Evolutionary conservation across 64 coral and sea anemone genomes (phyloP).

Genomic region (Stichodactyla mertensii): DNA sequence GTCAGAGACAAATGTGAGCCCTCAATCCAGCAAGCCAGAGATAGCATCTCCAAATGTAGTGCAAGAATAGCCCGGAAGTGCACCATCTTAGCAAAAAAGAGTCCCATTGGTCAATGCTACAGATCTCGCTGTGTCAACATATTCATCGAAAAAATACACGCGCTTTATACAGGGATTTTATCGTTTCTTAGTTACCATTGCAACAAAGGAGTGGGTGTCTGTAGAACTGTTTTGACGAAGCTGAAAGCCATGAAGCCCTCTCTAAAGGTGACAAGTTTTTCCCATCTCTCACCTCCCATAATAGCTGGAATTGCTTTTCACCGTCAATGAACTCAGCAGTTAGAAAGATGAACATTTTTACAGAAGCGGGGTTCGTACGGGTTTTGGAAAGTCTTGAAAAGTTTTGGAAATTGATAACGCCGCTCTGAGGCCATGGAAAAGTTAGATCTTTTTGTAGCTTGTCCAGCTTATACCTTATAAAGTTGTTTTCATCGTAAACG

Average conservation of each 20-base stretch:
- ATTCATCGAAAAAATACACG: not conserved
- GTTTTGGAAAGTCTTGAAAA: too few relatives aligned
- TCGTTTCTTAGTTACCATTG: not conserved
- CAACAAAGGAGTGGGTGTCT: not conserved
- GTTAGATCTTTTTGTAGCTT: too few relatives aligned
- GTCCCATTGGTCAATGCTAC: constrained; percentile 9
- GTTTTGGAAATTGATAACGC: too few relatives aligned
- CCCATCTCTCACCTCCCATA: too few relatives aligned
- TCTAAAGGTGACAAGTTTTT: not conserved
- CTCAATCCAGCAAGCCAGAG: not conserved
- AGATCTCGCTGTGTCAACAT: not conserved
- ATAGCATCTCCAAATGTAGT: not conserved
- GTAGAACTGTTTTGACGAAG: not conserved
- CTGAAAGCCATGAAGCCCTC: not conserved
- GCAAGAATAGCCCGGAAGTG: not conserved
- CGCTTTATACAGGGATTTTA: not conserved
- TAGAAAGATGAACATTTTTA: too few relatives aligned
- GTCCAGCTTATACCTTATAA: too few relatives aligned
- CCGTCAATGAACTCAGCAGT: too few relatives aligned
- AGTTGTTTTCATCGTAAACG: too few relatives aligned
- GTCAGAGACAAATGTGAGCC: constrained; percentile 16
- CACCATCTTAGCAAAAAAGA: not conserved
- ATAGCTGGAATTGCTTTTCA: too few relatives aligned
- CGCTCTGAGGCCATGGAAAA: too few relatives aligned
- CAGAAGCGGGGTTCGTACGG: too few relatives aligned